A percentile compares a stretch with the other conserved stretches of the same genome.
These are phyloP conservation scores for Pterois miles DNA, from an alignment of 2,797 vertebrate genomes.

Conservation along the genomic window DNA sequence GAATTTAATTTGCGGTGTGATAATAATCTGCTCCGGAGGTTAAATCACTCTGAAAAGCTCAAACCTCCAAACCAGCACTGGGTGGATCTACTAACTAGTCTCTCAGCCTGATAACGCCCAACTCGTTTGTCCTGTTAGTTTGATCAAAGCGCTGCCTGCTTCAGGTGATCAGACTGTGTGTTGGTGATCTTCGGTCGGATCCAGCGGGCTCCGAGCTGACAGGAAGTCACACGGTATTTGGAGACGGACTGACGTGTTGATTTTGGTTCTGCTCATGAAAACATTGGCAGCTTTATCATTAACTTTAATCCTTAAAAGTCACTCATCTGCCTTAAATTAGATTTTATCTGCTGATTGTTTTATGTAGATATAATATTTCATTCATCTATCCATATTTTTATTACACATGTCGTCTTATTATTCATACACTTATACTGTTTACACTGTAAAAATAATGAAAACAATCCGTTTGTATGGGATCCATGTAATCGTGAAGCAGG, in stretches of 20 bases:
- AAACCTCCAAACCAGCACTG: constrained; percentile 3
- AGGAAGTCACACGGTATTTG: not conserved
- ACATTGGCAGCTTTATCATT: no score
- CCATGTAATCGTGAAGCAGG: no score
- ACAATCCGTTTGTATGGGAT: no score
- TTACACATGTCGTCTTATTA: not conserved
- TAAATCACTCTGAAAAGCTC: constrained; percentile 14
- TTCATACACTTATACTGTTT: no score
- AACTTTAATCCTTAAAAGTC: not conserved
- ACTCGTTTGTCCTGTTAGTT: no score
- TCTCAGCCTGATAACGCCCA: no score
- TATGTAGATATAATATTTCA: not conserved
- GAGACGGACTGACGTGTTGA: not conserved
- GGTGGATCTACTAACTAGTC: not conserved
- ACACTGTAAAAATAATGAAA: no score
- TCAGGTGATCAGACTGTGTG: not conserved
- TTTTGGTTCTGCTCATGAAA: no score
- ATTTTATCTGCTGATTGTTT: not conserved
- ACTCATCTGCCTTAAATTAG: not conserved
- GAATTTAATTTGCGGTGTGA: constrained; percentile 45
- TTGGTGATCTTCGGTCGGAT: not conserved
- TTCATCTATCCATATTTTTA: not conserved
- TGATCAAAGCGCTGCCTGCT: not conserved
- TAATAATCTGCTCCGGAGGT: constrained; percentile 28
- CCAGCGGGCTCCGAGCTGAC: not conserved